A percentile compares a stretch with the other conserved stretches of the same genome.
phyloP scores from a whole-genome alignment of 2,113 vertebrate genomes.

The Hystrix cristata region DNA sequence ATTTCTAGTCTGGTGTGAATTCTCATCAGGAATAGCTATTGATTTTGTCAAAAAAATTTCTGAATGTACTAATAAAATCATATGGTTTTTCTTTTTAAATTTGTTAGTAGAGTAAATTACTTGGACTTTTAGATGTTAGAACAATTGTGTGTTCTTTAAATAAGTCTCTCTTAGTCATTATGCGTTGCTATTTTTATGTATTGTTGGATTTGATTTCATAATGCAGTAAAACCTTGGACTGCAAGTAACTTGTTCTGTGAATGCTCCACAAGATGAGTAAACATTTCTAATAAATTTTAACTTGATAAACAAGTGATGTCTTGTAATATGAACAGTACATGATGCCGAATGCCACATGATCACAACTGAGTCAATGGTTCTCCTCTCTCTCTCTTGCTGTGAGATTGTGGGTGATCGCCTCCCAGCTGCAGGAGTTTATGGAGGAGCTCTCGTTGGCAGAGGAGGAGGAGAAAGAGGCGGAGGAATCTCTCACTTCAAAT shows the following conservation, averaged over 20 bases:
- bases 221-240: neutral
- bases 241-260: neutral
- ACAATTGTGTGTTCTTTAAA: neutral
- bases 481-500: neutral
- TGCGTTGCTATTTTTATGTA: neutral
- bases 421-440: neutral
- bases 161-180: neutral
- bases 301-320: neutral
- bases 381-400: neutral
- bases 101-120: neutral
- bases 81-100: neutral
- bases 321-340: neutral
- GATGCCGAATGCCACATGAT: neutral
- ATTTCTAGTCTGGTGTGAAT: neutral
- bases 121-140: neutral
- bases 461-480: neutral
- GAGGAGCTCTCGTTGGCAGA: neutral
- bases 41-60: neutral
- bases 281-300: neutral
- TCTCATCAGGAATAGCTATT: neutral
- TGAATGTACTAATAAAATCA: neutral
- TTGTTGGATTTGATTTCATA: constrained; percentile 33
- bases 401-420: neutral
- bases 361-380: neutral
- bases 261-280: neutral